Percentiles rank a stretch among this genome's conserved stretches.
Evolutionary conservation across 2,113 vertebrate species (phyloP).

Genomic region (Psilopogon haemacephalus): DNA sequence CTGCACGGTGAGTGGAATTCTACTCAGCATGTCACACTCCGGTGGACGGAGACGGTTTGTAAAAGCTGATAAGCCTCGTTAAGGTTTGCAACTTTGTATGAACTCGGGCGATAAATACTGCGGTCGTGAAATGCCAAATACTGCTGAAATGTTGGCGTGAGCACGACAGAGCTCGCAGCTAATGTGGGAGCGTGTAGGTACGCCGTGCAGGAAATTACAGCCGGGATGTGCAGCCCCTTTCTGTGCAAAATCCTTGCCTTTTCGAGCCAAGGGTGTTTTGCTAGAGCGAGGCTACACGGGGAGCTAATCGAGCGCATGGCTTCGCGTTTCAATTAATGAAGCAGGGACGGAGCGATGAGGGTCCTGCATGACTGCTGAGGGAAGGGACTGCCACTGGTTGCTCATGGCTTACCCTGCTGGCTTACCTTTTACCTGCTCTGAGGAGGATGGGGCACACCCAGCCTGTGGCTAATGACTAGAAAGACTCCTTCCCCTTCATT

Average conservation of each 20-base stretch:
- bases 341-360: conserved; percentile 9
- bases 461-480: neutral
- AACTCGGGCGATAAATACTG: conserved; percentile 67
- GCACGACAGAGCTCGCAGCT: conserved; percentile 47
- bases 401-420: neutral
- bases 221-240: neutral
- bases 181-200: conserved; percentile 39
- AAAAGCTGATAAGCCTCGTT: conserved; percentile 53
- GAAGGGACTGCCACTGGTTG: conserved; percentile 57
- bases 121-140: conserved; percentile 48
- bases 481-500: neutral
- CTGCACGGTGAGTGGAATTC: conserved; percentile 15
- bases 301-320: conserved; percentile 50
- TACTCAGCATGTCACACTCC: neutral
- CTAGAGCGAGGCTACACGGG: neutral
- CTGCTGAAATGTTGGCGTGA: conserved; percentile 22
- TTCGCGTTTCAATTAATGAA: conserved; percentile 65
- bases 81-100: conserved; percentile 50
- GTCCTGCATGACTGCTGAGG: neutral
- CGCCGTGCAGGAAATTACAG: conserved; percentile 47
- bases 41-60: conserved; percentile 19
- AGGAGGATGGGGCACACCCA: neutral
- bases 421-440: neutral
- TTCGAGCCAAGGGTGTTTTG: conserved; percentile 33
- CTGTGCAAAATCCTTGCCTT: conserved; percentile 11